Evolutionary conservation across 2,888 invertebrate species (phyloP).

Genomic region (Hemistola chrysoprasaria): DNA sequence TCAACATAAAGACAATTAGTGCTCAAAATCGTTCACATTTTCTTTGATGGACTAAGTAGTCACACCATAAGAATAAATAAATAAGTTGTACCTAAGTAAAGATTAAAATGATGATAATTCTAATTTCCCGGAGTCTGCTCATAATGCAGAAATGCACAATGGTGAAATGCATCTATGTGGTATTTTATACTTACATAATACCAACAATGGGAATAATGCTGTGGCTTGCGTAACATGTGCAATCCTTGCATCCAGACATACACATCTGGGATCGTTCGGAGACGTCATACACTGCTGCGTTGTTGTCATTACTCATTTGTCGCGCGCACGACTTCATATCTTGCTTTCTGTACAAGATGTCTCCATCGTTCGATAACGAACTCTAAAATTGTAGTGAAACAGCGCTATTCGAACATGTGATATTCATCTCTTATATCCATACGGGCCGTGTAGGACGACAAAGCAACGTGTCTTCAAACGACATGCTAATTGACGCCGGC

Average conservation of each 20-base stretch:
- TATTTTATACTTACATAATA: too few relatives aligned
- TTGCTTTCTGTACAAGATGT: slow-evolving; percentile 53
- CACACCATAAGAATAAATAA: too few relatives aligned
- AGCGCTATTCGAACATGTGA: slow-evolving; percentile 37
- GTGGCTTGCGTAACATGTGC: slow-evolving; percentile 62
- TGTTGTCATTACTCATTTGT: slow-evolving; percentile 81
- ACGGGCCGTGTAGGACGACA: slow-evolving; percentile 43
- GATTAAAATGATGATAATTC: too few relatives aligned
- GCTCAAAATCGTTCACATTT: too few relatives aligned
- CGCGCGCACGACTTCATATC: slow-evolving; percentile 71
- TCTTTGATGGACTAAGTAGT: too few relatives aligned
- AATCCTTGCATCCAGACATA: slow-evolving; percentile 63
- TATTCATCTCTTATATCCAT: slow-evolving; percentile 39
- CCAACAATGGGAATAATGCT: slow-evolving; percentile 48
- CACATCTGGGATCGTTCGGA: slow-evolving; percentile 72
- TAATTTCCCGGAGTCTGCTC: slow-evolving; percentile 37
- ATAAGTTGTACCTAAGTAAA: too few relatives aligned
- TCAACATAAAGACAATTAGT: too few relatives aligned
- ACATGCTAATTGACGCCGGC: slow-evolving; percentile 77
- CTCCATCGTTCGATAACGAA: slow-evolving; percentile 49
- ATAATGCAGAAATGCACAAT: too few relatives aligned
- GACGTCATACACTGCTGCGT: slow-evolving; percentile 67
- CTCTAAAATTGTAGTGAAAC: slow-evolving; percentile 48
- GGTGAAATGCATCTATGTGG: slow-evolving; percentile 43
- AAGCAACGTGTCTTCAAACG: slow-evolving; percentile 73